A percentile compares a stretch with the other conserved stretches of the same genome.
These are phyloP conservation scores for Diarsia rubi DNA, from an alignment of 2,888 invertebrate species.

Conservation along the genomic window DNA sequence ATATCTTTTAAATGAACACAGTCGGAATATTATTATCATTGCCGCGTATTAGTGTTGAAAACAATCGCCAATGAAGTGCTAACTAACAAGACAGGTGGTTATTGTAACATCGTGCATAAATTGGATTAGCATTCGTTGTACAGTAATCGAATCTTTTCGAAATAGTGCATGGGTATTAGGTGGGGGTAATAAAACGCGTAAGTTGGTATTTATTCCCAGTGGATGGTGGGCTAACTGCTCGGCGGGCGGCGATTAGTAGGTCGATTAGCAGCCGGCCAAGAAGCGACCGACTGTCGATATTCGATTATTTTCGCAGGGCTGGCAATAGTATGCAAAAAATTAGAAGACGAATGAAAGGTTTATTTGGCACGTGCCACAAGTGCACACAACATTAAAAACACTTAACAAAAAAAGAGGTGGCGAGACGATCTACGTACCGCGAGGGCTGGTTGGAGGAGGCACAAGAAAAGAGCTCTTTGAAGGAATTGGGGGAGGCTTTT, in stretches of 20 bases:
- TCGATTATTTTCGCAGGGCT: slow-evolving; percentile 79
- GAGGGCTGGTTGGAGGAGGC: too few species aligned
- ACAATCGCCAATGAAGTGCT: slow-evolving; percentile 38
- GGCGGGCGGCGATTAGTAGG: slow-evolving; percentile 80
- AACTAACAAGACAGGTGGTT: slow-evolving; percentile 40
- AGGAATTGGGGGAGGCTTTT: too few species aligned
- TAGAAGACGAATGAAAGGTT: background rate
- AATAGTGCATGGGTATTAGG: slow-evolving; percentile 29
- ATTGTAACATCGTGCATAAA: slow-evolving; percentile 11
- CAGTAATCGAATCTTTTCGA: slow-evolving; percentile 41
- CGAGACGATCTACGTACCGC: too few species aligned
- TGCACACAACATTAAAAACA: background rate
- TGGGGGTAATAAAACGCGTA: slow-evolving; percentile 55
- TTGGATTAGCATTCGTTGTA: slow-evolving; percentile 27
- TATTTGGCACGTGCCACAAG: background rate
- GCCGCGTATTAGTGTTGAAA: slow-evolving; percentile 10
- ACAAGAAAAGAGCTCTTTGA: too few species aligned
- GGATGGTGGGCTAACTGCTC: slow-evolving; percentile 67
- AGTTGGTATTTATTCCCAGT: slow-evolving; percentile 67
- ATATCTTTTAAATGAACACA: background rate
- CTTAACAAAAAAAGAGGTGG: background rate
- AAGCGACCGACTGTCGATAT: slow-evolving; percentile 79
- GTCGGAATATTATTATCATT: slow-evolving; percentile 37
- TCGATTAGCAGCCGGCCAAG: slow-evolving; percentile 86
- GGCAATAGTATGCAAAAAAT: slow-evolving; percentile 41